A percentile compares a stretch with the other conserved stretches of the same genome.
These are phyloP conservation scores for Drosophila pseudoobscura DNA, from an alignment of 1,140 invertebrate genomes.

Conservation along the genomic window DNA sequence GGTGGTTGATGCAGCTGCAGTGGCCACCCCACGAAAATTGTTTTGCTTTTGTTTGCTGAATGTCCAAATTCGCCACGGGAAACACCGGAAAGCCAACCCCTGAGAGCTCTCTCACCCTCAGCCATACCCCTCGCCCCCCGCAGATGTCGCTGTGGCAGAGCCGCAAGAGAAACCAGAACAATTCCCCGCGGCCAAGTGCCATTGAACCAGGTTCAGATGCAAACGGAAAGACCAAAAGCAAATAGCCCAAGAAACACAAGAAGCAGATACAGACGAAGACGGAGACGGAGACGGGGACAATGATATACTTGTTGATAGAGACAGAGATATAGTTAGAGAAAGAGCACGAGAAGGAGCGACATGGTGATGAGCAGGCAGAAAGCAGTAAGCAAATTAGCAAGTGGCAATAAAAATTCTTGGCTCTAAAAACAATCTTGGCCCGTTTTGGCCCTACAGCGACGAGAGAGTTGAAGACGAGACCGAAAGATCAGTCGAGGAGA, in stretches of 20 bases:
- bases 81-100: slow-evolving; percentile 20
- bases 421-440: slow-evolving; percentile 25
- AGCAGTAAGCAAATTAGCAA: slow-evolving; percentile 45
- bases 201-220: slow-evolving; percentile 44
- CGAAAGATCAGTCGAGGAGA: slow-evolving; percentile 47
- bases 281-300: slow-evolving; percentile 6
- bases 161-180: slow-evolving; percentile 14
- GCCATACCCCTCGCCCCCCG: too few relatives aligned
- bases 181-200: slow-evolving; percentile 33
- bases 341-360: slow-evolving; percentile 1
- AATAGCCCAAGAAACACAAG: background rate
- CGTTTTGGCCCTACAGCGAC: slow-evolving; percentile 28
- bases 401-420: slow-evolving; percentile 51
- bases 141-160: background rate
- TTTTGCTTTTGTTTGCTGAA: slow-evolving; percentile 24
- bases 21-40: slow-evolving; percentile 10
- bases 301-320: background rate
- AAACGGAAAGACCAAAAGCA: background rate
- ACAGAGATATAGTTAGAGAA: background rate
- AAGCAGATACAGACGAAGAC: slow-evolving; percentile 1
- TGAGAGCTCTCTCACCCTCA: slow-evolving; percentile 1
- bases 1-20: slow-evolving; percentile 9
- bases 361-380: slow-evolving; percentile 25
- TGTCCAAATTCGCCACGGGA: slow-evolving; percentile 14
- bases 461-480: slow-evolving; percentile 1